A percentile compares a stretch with the other conserved stretches of the same genome.
phyloP scores from a whole-genome alignment of 2,888 invertebrate genomes.

The Synanthedon formicaeformis region DNA sequence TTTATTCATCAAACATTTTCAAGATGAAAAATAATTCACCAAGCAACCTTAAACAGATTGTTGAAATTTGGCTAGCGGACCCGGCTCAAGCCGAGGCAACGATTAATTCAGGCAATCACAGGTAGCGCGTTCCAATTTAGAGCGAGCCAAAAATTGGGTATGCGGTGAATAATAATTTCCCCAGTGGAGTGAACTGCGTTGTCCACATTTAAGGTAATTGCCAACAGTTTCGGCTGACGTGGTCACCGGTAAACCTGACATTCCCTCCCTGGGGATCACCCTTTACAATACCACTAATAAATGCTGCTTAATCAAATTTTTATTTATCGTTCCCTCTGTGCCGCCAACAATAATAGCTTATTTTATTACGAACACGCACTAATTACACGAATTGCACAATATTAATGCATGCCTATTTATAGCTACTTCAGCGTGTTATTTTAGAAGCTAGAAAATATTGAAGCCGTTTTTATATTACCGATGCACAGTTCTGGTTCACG shows the following conservation, averaged over 20 bases:
- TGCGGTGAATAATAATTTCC: constrained; percentile 65
- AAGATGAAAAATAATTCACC: constrained; percentile 3
- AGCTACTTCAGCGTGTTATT: neutral
- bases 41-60: constrained; percentile 3
- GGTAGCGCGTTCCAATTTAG: constrained; percentile 48
- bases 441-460: too few relatives aligned
- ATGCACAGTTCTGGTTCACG: too few relatives aligned
- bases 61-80: constrained; percentile 3
- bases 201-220: constrained; percentile 70
- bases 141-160: constrained; percentile 54
- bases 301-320: constrained; percentile 61
- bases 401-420: neutral
- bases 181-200: constrained; percentile 56
- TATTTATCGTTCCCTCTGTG: constrained; percentile 25
- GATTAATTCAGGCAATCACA: constrained; percentile 47
- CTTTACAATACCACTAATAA: constrained; percentile 67
- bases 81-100: constrained; percentile 16
- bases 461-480: too few relatives aligned
- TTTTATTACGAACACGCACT: neutral
- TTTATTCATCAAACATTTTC: neutral
- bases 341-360: neutral
- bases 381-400: neutral
- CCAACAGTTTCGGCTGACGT: constrained; percentile 64
- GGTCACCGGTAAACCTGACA: constrained; percentile 58
- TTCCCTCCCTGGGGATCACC: constrained; percentile 50